These are phyloP conservation scores for Miopithecus talapoin DNA, from an alignment of 2,797 vertebrate species.

Conservation along the genomic window DNA sequence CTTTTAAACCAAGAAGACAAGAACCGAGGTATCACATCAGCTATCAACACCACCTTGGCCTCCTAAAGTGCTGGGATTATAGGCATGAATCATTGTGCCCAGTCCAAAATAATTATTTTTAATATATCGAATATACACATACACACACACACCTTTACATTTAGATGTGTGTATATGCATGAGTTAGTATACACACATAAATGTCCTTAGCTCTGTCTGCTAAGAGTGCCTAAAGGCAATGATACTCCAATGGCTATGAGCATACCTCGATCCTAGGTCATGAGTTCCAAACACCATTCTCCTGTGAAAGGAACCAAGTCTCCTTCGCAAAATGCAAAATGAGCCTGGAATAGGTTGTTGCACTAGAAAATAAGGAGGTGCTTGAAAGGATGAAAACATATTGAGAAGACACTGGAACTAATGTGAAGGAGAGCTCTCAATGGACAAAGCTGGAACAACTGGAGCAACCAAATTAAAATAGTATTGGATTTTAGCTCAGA, in stretches of 20 bases:
- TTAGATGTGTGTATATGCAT: background rate
- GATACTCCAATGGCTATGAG: background rate
- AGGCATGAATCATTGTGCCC: background rate
- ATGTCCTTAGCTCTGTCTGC: background rate
- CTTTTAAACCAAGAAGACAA: background rate
- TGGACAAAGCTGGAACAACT: background rate
- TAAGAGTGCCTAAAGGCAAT: background rate
- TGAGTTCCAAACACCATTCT: background rate
- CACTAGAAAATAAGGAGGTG: background rate
- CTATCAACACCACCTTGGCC: background rate
- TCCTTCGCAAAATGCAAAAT: background rate
- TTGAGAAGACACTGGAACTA: background rate
- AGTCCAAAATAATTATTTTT: background rate
- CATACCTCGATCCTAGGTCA: background rate
- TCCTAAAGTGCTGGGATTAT: background rate
- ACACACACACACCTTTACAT: background rate
- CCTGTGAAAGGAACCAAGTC: background rate
- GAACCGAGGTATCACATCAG: background rate
- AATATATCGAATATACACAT: background rate
- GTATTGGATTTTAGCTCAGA: background rate
- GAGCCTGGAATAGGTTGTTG: background rate
- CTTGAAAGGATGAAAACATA: background rate
- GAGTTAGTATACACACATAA: background rate
- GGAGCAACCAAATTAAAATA: background rate
- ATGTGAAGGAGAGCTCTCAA: background rate